phyloP scores from a whole-genome alignment of 1,140 invertebrate genomes.

The Cherax destructor region DNA sequence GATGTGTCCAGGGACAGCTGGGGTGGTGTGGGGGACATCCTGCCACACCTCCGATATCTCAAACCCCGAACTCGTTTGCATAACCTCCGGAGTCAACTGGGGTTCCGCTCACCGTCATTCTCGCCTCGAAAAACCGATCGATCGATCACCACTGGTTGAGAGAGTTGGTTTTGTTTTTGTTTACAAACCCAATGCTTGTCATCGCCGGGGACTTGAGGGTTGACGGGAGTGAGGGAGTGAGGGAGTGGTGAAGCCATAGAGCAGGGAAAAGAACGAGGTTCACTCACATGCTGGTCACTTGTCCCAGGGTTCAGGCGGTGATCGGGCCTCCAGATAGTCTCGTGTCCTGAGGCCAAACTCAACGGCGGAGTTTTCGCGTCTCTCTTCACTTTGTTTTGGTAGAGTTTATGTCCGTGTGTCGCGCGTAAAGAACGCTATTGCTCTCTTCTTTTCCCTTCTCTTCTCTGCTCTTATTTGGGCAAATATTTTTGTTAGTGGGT shows the following conservation, averaged over 20 bases:
- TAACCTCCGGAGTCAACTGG: neutral
- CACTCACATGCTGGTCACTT: slow-evolving; percentile 60
- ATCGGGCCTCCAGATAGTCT: slow-evolving; percentile 50
- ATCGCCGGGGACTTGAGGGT: neutral
- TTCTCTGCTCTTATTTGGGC: too few species aligned
- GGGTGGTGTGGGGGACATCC: too few species aligned
- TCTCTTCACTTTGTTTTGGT: slow-evolving; percentile 33
- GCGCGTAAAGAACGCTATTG: too few species aligned
- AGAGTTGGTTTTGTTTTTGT: too few species aligned
- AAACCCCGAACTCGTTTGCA: neutral
- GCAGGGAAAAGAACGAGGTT: slow-evolving; percentile 16
- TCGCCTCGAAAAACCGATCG: too few species aligned
- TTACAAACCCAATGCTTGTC: too few species aligned
- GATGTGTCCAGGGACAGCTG: slow-evolving; percentile 47
- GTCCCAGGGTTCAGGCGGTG: slow-evolving; percentile 53
- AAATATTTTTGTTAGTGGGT: too few species aligned
- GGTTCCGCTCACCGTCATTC: too few species aligned
- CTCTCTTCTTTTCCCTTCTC: too few species aligned
- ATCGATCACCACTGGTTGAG: too few species aligned
- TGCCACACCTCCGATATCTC: neutral
- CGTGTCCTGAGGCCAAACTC: slow-evolving; percentile 32
- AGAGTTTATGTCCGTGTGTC: neutral
- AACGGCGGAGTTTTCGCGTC: slow-evolving; percentile 45
- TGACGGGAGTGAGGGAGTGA: neutral
- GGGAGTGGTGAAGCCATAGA: neutral